These are phyloP conservation scores for Tenthredo mesomela DNA, from an alignment of 2,888 invertebrate species.

Conservation along the genomic window DNA sequence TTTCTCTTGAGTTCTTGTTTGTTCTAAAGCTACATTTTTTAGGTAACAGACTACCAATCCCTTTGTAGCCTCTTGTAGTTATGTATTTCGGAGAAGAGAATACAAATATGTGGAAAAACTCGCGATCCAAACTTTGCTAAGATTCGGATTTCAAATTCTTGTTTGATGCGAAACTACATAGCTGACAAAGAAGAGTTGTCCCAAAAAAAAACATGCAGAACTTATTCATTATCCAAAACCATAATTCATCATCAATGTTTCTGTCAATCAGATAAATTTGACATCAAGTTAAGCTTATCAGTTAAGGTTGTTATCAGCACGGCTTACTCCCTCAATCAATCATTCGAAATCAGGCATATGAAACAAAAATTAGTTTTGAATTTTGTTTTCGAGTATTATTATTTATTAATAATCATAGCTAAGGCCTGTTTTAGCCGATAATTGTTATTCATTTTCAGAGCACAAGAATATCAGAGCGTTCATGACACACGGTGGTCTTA, in stretches of 20 bases:
- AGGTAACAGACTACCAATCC: neutral
- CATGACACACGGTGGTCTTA: conserved; percentile 66
- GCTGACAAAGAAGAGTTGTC: too few species aligned
- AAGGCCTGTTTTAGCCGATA: neutral
- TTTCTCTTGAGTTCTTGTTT: neutral
- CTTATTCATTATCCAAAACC: too few species aligned
- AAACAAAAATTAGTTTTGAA: neutral
- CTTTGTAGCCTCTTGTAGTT: too few species aligned
- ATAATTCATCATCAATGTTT: too few species aligned
- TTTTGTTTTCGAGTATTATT: neutral
- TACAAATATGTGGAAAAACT: too few species aligned
- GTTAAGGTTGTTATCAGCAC: too few species aligned
- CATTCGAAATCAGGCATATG: neutral
- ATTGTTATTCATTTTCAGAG: neutral
- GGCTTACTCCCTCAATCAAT: neutral
- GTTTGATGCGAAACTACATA: too few species aligned
- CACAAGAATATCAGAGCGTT: conserved; percentile 75
- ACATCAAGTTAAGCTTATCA: too few species aligned
- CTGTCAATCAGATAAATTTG: neutral
- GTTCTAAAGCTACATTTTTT: neutral
- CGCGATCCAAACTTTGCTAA: too few species aligned
- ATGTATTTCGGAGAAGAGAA: too few species aligned
- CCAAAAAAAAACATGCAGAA: too few species aligned
- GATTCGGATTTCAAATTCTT: neutral
- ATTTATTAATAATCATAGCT: neutral